Percentiles rank a stretch among this genome's conserved stretches.
Evolutionary conservation across 2,888 invertebrate genomes (phyloP).

Genomic region (Lottia gigantea): DNA sequence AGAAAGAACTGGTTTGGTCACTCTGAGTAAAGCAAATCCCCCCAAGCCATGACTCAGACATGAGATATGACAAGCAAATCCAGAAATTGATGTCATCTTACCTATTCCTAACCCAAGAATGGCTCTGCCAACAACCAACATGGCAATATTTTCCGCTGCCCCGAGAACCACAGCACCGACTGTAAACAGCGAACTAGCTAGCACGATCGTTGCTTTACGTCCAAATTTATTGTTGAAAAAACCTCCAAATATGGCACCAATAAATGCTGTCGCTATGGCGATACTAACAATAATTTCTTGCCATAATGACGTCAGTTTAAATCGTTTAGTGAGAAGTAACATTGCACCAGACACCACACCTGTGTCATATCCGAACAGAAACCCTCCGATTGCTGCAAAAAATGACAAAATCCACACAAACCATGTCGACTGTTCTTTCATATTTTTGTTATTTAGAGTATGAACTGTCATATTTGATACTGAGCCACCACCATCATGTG

Average conservation of each 20-base stretch:
- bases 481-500: too few relatives aligned
- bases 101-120: slow-evolving; percentile 71
- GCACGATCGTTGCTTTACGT: slow-evolving; percentile 70
- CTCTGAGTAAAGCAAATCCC: too few relatives aligned
- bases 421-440: slow-evolving; percentile 20
- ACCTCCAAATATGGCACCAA: slow-evolving; percentile 69
- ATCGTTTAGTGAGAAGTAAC: slow-evolving; percentile 66
- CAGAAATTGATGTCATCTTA: slow-evolving; percentile 35
- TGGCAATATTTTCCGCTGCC: slow-evolving; percentile 60
- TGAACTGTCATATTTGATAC: too few relatives aligned
- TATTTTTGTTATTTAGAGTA: not conserved
- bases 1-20: too few relatives aligned
- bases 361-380: slow-evolving; percentile 74
- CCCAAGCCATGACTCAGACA: too few relatives aligned
- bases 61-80: too few relatives aligned
- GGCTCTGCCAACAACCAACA: slow-evolving; percentile 68
- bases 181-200: slow-evolving; percentile 70
- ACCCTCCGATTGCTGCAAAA: slow-evolving; percentile 69
- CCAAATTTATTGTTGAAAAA: slow-evolving; percentile 70
- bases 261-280: slow-evolving; percentile 70
- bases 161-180: slow-evolving; percentile 70
- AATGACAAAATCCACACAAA: slow-evolving; percentile 55
- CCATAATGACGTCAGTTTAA: slow-evolving; percentile 67
- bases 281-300: slow-evolving; percentile 71
- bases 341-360: slow-evolving; percentile 73